Evolutionary conservation across 2,888 invertebrate genomes (phyloP), one percentile per base, ranked within the genome.

Genomic region (Ceraclea dissimilis): DNA sequence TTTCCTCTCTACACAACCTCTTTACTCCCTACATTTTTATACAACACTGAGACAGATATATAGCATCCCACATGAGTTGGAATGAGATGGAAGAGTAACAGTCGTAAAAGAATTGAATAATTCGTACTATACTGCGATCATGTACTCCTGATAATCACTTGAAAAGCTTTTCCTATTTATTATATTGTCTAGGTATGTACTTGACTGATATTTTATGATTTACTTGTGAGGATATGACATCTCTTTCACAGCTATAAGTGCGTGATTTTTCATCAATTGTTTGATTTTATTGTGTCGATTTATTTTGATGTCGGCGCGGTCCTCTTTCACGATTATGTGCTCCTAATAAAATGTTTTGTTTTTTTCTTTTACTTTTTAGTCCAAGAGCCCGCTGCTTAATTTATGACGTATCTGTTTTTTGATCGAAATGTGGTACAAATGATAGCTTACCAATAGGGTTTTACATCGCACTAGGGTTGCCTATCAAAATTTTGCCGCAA

Each of bases 1-100:
- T 55, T 60, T 60, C 60, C 60, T 54, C 51, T 19, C 34, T 51
- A 16, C 46, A 5, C 10, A 6, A 18, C 20, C 47, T 17, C 33
- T 20, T 17, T 47, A 11, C 20, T n/a, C 22, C 19, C 52, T 43
- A 16, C 39, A 39, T 39, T 39, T 39, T 39, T 39, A 39, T 16
- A 8, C 39, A 39, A 8, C 2, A 39, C 8, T 5, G 13, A 39
- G 39, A 39, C 8, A 39, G 13, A 39, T 13, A 13, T n/a, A 39
- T 39, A 13, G 2, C n/a, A n/a, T 13, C 13, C 13, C 2, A 39
- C 5, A 39, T 39, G 16, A 8, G 13, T 13, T 13, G 16, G 13
- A 39, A 16, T 8, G 39, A 39, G 39, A 39, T 39, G 39, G 39
- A 13, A 16, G 5, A 39, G 39, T 39, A 39, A 39, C 13, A 39